Conservation (phyloP, 1,140 invertebrate species). For the Drosophila busckii region DNA sequence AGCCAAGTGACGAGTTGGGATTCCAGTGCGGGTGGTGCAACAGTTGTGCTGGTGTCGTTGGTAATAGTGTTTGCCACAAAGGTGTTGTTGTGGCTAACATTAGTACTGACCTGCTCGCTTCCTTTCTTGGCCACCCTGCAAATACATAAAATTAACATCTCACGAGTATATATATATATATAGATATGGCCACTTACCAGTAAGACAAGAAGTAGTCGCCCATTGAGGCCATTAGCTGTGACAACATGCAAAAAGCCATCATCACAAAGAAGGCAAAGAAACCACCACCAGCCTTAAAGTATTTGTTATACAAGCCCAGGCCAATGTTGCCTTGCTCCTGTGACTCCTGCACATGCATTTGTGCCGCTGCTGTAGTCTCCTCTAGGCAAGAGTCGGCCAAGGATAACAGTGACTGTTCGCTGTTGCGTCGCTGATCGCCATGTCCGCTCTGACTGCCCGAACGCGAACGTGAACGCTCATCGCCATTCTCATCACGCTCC, state of each 20-base stretch:
- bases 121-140: constrained; percentile 80
- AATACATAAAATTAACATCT: constrained; percentile 1
- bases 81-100: neutral
- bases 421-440: constrained; percentile 74
- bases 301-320: constrained; percentile 81
- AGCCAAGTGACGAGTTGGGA: constrained; percentile 35
- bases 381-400: constrained; percentile 81
- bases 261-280: constrained; percentile 80
- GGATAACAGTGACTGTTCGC: constrained; percentile 79
- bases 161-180: neutral
- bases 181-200: constrained; percentile 78
- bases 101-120: neutral
- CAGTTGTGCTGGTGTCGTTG: constrained; percentile 10
- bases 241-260: constrained; percentile 73
- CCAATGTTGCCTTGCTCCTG: constrained; percentile 81
- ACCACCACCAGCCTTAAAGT: constrained; percentile 82
- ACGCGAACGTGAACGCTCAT: constrained; percentile 49
- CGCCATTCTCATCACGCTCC: constrained; percentile 77
- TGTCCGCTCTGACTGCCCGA: constrained; percentile 52
- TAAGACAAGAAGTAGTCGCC: constrained; percentile 84
- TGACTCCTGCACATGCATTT: constrained; percentile 80
- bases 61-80: neutral
- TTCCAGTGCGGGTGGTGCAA: constrained; percentile 25
- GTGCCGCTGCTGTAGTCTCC: constrained; percentile 47
- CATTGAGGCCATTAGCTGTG: constrained; percentile 83